Evolutionary conservation across 2,797 vertebrate species (phyloP).

Genomic region (Ispidina lecontei): DNA sequence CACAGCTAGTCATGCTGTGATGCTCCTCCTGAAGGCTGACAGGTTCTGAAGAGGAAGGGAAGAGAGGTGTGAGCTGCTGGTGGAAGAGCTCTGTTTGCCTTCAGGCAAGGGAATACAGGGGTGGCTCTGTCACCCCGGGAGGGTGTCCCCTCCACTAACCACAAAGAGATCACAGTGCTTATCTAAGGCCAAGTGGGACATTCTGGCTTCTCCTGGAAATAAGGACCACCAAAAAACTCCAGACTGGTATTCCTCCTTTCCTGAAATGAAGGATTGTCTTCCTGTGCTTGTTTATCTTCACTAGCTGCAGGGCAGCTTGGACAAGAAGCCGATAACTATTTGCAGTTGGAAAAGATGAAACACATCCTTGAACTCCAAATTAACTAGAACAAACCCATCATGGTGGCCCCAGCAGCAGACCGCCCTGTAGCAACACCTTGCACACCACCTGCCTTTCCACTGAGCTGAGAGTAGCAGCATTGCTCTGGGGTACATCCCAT

Average conservation of each 20-base stretch:
- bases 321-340: slow-evolving; percentile 16
- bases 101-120: not conserved
- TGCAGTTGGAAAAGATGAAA: not conserved
- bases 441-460: fast-evolving
- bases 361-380: not conserved
- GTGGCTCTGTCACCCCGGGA: not conserved
- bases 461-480: not conserved
- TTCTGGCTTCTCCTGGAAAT: not conserved
- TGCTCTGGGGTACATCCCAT: not conserved
- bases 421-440: fast-evolving
- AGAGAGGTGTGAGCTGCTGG: not conserved
- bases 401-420: not conserved
- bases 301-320: not conserved
- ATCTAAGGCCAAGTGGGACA: not conserved
- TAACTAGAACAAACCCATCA: not conserved
- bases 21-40: not conserved
- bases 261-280: not conserved
- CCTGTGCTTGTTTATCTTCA: slow-evolving; percentile 22
- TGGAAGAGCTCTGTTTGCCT: not conserved
- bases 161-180: not conserved
- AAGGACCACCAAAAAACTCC: not conserved
- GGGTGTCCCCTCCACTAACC: not conserved
- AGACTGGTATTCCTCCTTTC: not conserved
- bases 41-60: not conserved
- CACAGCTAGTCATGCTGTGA: not conserved